Evolutionary conservation across 2,797 vertebrate genomes (phyloP).

Genomic region (Acanthurus leucopareius): DNA sequence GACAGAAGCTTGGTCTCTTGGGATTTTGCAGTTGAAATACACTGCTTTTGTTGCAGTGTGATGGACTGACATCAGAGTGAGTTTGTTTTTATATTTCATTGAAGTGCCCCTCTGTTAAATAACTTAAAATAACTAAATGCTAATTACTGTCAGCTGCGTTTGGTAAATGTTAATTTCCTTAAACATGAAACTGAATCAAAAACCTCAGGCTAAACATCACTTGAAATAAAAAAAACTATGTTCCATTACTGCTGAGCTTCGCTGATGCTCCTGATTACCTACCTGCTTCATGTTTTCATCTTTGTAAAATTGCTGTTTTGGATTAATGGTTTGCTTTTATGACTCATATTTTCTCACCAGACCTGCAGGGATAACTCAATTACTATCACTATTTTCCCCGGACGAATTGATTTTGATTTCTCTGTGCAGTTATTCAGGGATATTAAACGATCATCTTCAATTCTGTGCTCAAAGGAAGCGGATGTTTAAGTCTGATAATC

Average conservation of each 20-base stretch:
- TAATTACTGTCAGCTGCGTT: neutral
- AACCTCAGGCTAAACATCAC: neutral
- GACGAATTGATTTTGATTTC: constrained; percentile 47
- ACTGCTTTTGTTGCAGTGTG: neutral
- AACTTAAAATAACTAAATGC: neutral
- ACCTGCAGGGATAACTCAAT: constrained; percentile 50
- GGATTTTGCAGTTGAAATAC: neutral
- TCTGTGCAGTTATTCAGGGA: constrained; percentile 44
- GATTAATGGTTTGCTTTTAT: constrained; percentile 32
- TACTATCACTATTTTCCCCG: constrained; percentile 22
- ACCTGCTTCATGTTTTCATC: constrained; percentile 9
- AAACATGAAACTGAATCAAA: neutral
- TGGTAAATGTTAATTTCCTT: neutral
- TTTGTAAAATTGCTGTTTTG: constrained; percentile 25
- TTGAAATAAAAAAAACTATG: neutral
- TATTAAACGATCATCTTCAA: constrained; percentile 60
- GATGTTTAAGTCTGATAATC: constrained; percentile 65
- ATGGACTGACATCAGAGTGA: neutral
- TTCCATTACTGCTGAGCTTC: neutral
- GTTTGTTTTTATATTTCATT: neutral
- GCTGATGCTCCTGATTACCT: neutral
- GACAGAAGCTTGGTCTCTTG: neutral
- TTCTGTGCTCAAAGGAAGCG: constrained; percentile 48
- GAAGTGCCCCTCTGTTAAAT: neutral
- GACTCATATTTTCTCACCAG: constrained; percentile 33